phyloP scores from a whole-genome alignment of 1,140 invertebrate species.

The Agrilus planipennis region DNA sequence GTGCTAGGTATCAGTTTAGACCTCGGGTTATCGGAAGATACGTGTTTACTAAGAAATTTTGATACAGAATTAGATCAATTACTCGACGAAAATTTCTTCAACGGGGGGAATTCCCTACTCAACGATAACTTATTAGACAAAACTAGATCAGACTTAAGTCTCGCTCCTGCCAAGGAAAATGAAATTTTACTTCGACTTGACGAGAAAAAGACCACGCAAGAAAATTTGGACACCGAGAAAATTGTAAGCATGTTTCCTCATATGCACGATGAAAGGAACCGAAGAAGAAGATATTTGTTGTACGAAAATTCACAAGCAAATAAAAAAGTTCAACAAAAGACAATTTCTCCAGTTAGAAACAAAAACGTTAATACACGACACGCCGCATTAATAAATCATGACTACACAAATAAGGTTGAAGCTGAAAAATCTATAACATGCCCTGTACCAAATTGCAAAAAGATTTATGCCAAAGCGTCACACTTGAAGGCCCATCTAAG shows the following conservation, averaged over 20 bases:
- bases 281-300: conserved; percentile 24
- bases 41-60: conserved; percentile 5
- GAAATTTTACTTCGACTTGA: too few species aligned
- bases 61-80: conserved; percentile 6
- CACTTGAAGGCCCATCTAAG: conserved; percentile 89
- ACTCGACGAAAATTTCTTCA: conserved; percentile 7
- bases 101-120: too few species aligned
- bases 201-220: too few species aligned
- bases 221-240: conserved; percentile 10
- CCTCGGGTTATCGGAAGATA: too few species aligned
- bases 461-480: conserved; percentile 84
- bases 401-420: conserved; percentile 24
- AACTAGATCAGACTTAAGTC: too few species aligned
- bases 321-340: conserved; percentile 11
- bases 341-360: conserved; percentile 1
- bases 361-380: conserved; percentile 15
- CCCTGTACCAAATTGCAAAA: conserved; percentile 46
- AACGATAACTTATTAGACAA: too few species aligned
- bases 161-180: too few species aligned
- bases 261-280: conserved; percentile 29
- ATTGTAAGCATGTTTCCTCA: conserved; percentile 30
- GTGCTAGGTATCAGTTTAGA: conserved; percentile 4
- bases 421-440: conserved; percentile 40
- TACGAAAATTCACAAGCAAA: conserved; percentile 23
- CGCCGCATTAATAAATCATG: conserved; percentile 19